A percentile compares a stretch with the other conserved stretches of the same genome.
phyloP scores from a whole-genome alignment of 2,113 vertebrate genomes.

The Colaptes auratus region DNA sequence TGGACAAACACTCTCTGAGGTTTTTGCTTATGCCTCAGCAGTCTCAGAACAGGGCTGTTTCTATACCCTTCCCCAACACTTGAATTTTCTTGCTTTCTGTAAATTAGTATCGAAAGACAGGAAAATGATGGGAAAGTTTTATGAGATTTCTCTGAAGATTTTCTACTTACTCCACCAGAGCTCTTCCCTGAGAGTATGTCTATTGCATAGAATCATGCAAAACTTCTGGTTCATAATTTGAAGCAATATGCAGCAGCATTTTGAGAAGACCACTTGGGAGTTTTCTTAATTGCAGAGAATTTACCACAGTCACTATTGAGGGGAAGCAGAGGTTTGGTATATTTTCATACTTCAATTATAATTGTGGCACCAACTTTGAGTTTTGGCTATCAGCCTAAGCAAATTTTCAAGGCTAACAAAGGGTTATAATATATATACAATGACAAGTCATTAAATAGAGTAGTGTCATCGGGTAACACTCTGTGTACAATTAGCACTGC shows the following conservation, averaged over 20 bases:
- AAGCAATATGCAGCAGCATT: conserved; percentile 24
- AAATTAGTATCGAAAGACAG: background rate
- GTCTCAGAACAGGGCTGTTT: background rate
- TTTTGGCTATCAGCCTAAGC: conserved; percentile 8
- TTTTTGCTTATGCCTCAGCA: background rate
- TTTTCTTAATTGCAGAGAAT: background rate
- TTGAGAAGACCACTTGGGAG: background rate
- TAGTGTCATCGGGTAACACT: background rate
- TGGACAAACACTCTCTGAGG: background rate
- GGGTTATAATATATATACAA: conserved; percentile 7
- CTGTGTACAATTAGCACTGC: background rate
- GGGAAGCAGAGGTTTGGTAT: background rate
- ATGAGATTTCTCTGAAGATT: conserved; percentile 40
- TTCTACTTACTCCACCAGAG: background rate
- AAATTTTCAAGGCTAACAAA: conserved; percentile 38
- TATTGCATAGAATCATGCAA: background rate
- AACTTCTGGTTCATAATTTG: conserved; percentile 26
- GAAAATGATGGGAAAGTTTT: background rate
- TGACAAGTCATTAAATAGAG: background rate
- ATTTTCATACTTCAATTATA: background rate
- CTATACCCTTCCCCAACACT: background rate
- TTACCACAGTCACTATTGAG: background rate
- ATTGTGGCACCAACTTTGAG: background rate
- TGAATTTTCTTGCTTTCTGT: background rate
- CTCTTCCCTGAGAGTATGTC: background rate